Base-by-base conservation (phyloP, 2,797 vertebrate species). In the Bradypodion ventrale region DNA sequence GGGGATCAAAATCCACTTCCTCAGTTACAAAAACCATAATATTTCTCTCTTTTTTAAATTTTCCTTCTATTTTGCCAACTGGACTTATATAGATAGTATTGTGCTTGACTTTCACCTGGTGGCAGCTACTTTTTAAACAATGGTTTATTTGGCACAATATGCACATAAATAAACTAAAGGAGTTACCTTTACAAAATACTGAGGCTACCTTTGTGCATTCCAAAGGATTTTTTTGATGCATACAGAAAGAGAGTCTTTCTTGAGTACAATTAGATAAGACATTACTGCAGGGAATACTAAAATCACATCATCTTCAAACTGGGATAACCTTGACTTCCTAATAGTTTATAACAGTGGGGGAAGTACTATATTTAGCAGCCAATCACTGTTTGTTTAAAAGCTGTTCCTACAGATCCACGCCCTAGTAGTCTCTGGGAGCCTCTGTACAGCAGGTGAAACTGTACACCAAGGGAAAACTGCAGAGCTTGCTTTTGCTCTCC, bases 311-410 rank as follows among this genome's bases (percentile, higher is more conserved):
- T 65, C 63, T 73, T n/a, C 68, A 68, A 49, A 75, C 7, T 4
- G 35, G 27, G 42, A 76, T 85, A 15, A 76, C 16, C 19, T 62
- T 27, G 25, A 69, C 27, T 60, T 80, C 42, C 42, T 32, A 42
- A 60, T 23, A 35, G 40, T 75, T 81, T 16, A 60, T 85, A 69
- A 60, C 66, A 60, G 2, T 9, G 2, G n/a, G 63, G 27, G 40
- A 19, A 77, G 40, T 60, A 44, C 13, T 49, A n/a, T 44, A 4
- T 80, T 56, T 42, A 52, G 12, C 37, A 68, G 44, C 77, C 32
- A 62, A 46, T 25, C 32, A n/a, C 25, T 77, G 19, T 81, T 85
- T 85, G 74, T 69, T 62, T 77, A 77, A 77, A 84, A 66, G 32
- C 84, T 82, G 52, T 82, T 82, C 32, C n/a, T 40, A 49, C 59